Evolutionary conservation across 2,113 vertebrate species (phyloP).

Genomic region (Ancistrus triradiatus): DNA sequence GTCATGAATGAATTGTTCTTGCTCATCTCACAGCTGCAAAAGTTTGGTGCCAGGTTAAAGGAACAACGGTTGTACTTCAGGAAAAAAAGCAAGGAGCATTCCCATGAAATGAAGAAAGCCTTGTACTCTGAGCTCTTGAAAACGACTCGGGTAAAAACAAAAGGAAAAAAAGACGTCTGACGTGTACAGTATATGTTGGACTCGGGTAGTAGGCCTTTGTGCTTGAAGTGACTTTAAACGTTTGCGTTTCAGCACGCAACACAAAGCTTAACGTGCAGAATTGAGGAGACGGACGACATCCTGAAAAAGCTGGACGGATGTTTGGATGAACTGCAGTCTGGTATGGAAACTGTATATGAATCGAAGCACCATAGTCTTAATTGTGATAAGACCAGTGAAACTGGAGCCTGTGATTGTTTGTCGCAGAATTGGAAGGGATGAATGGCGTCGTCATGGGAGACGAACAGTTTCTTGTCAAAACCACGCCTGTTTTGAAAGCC

Average conservation of each 20-base stretch:
- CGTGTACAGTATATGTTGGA: not conserved
- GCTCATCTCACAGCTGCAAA: constrained; percentile 54
- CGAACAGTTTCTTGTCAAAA: constrained; percentile 9
- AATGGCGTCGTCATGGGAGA: constrained; percentile 49
- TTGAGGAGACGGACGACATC: constrained; percentile 56
- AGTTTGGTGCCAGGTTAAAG: constrained; percentile 62
- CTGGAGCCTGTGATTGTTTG: not conserved
- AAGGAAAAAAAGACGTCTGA: not conserved
- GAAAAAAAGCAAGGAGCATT: constrained; percentile 59
- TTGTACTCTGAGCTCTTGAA: constrained; percentile 56
- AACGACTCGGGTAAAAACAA: constrained; percentile 52
- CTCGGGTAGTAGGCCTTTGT: too few relatives aligned
- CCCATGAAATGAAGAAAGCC: constrained; percentile 63
- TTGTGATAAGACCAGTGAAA: not conserved
- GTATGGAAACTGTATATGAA: constrained; percentile 36
- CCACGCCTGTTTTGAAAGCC: constrained; percentile 50
- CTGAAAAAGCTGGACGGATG: constrained; percentile 59
- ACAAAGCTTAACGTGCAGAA: constrained; percentile 48
- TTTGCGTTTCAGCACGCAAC: constrained; percentile 56
- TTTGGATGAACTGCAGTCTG: constrained; percentile 58
- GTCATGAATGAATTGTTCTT: not conserved
- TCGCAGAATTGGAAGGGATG: constrained; percentile 59
- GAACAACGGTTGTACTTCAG: constrained; percentile 61
- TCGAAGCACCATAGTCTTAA: not conserved
- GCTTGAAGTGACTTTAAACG: too few relatives aligned